These are phyloP conservation scores for Bradypodion ventrale DNA, from an alignment of 2,797 vertebrate species.

Conservation along the genomic window DNA sequence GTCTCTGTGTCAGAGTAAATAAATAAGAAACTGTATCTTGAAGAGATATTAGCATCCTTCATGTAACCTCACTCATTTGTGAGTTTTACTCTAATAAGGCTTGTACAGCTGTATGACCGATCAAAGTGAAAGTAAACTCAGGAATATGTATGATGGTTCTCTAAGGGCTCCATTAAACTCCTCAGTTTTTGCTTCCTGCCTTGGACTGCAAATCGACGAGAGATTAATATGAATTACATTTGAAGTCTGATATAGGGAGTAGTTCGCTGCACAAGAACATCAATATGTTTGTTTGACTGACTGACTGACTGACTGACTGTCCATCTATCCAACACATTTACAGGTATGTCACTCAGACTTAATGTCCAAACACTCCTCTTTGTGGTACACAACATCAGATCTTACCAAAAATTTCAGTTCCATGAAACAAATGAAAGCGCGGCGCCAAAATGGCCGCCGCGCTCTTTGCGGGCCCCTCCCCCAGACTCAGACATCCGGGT, in stretches of 20 bases:
- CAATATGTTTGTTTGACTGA: too few species aligned
- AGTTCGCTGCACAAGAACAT: background rate
- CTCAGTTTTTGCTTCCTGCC: background rate
- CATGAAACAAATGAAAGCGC: background rate
- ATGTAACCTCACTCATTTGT: background rate
- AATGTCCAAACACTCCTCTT: too few species aligned
- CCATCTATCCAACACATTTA: too few species aligned
- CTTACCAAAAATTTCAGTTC: background rate
- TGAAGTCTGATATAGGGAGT: background rate
- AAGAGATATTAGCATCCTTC: background rate
- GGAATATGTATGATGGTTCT: too few species aligned
- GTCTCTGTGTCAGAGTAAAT: constrained; percentile 22
- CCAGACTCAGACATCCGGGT: too few species aligned
- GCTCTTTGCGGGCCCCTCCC: too few species aligned
- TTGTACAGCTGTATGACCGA: background rate
- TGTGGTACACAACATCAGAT: too few species aligned
- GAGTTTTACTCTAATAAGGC: background rate
- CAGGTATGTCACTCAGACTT: too few species aligned
- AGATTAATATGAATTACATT: background rate
- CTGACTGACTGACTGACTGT: too few species aligned
- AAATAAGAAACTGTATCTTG: constrained; percentile 9
- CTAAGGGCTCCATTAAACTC: background rate
- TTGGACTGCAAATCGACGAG: too few species aligned
- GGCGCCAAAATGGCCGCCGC: too few species aligned
- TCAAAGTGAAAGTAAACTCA: background rate